These are phyloP conservation scores for Tanypteryx hageni DNA, from an alignment of 2,888 invertebrate genomes.

Conservation along the genomic window DNA sequence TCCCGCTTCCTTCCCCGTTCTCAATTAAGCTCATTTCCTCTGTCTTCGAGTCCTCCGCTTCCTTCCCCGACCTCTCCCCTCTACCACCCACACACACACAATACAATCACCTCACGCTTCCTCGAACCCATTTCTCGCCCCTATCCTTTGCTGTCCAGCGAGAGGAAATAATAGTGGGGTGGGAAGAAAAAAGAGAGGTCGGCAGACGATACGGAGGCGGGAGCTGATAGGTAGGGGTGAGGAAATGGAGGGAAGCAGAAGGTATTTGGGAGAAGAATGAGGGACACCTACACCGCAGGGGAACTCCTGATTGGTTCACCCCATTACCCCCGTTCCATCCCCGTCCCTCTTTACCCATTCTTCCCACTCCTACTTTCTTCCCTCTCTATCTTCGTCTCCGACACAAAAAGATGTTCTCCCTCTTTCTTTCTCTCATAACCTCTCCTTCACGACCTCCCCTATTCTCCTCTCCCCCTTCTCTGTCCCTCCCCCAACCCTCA, in stretches of 20 bases:
- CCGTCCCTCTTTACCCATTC: not conserved
- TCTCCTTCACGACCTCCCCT: not conserved
- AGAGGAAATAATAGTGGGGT: not conserved
- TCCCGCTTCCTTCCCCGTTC: not conserved
- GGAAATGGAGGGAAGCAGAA: not conserved
- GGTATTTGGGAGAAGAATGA: not conserved
- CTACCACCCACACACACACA: not conserved
- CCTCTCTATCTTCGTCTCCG: not conserved
- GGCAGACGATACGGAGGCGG: not conserved
- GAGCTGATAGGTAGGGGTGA: not conserved
- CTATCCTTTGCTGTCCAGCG: not conserved
- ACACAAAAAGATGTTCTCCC: not conserved
- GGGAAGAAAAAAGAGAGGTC: not conserved
- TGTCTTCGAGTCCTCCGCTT: not conserved
- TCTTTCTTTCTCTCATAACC: not conserved
- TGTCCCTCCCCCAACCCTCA: not conserved
- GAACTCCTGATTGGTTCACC: not conserved
- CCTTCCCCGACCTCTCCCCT: not conserved
- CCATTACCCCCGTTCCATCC: constrained; percentile 12
- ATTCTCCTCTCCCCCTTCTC: no score
- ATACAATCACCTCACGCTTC: not conserved
- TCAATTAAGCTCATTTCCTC: not conserved
- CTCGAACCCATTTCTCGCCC: not conserved
- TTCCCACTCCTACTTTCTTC: not conserved
- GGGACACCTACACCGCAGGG: not conserved